Conservation (phyloP, 2,888 invertebrate genomes). For the Andrena dorsata region DNA sequence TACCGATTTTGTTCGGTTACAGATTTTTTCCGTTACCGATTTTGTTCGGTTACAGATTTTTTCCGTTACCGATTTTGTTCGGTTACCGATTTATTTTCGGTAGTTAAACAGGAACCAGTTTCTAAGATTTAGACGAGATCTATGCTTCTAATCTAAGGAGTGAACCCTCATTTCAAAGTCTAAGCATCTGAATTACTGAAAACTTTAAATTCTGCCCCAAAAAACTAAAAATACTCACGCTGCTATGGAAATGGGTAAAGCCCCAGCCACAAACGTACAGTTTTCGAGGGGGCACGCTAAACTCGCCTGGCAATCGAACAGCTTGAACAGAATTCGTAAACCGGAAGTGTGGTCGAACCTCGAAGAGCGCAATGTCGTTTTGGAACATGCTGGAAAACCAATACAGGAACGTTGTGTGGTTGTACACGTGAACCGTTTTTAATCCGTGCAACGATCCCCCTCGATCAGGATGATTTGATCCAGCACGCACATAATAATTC, state of each 20-base stretch:
- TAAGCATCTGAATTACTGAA: too few species aligned
- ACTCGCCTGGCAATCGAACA: conserved; percentile 61
- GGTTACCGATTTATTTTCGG: too few species aligned
- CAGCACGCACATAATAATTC: conserved; percentile 70
- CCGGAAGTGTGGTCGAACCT: conserved; percentile 65
- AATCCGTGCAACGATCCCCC: conserved; percentile 66
- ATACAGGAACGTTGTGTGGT: conserved; percentile 40
- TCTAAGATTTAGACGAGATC: too few species aligned
- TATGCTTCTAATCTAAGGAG: too few species aligned
- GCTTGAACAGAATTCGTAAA: conserved; percentile 65
- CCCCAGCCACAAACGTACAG: conserved; percentile 75
- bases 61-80: too few species aligned
- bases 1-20: too few species aligned
- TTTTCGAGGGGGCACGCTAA: conserved; percentile 40
- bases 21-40: too few species aligned
- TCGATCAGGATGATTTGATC: conserved; percentile 54
- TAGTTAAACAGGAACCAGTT: too few species aligned
- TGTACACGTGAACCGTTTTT: conserved; percentile 53
- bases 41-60: too few species aligned
- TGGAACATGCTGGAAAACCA: conserved; percentile 11
- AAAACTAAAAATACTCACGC: conserved; percentile 37
- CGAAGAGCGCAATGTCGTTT: conserved; percentile 71
- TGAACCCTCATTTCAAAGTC: too few species aligned
- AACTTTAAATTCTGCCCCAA: not conserved
- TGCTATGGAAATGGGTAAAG: conserved; percentile 18